phyloP scores from a whole-genome alignment of 2,797 vertebrate genomes.

The Pseudotriccus pelzelni region DNA sequence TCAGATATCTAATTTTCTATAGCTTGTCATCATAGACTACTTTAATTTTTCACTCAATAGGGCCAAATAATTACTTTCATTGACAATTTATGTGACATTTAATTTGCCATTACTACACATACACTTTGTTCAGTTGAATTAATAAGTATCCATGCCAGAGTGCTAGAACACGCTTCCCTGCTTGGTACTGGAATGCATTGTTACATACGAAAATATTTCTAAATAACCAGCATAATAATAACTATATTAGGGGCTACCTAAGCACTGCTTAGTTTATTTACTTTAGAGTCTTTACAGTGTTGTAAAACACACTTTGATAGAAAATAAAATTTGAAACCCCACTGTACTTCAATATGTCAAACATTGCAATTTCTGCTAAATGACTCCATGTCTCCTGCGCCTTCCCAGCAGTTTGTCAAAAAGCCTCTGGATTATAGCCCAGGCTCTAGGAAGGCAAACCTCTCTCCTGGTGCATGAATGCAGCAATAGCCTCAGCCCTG shows the following conservation, averaged over 20 bases:
- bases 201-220: neutral
- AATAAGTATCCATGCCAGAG: neutral
- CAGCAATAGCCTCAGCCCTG: neutral
- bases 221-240: neutral
- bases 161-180: neutral
- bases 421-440: neutral
- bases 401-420: neutral
- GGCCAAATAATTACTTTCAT: neutral
- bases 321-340: neutral
- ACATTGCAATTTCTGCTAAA: neutral
- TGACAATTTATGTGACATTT: neutral
- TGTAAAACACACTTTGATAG: neutral
- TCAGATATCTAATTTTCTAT: neutral
- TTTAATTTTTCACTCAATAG: neutral
- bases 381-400: neutral
- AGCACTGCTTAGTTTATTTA: neutral
- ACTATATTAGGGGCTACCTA: neutral
- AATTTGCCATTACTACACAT: neutral
- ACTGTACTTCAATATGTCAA: neutral
- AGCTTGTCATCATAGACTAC: neutral
- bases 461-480: fast-evolving
- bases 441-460: neutral
- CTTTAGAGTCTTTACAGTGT: neutral
- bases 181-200: neutral
- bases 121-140: neutral